A percentile compares a stretch with the other conserved stretches of the same genome.
phyloP scores from a whole-genome alignment of 2,888 invertebrate species.

The Danaus chrysippus region DNA sequence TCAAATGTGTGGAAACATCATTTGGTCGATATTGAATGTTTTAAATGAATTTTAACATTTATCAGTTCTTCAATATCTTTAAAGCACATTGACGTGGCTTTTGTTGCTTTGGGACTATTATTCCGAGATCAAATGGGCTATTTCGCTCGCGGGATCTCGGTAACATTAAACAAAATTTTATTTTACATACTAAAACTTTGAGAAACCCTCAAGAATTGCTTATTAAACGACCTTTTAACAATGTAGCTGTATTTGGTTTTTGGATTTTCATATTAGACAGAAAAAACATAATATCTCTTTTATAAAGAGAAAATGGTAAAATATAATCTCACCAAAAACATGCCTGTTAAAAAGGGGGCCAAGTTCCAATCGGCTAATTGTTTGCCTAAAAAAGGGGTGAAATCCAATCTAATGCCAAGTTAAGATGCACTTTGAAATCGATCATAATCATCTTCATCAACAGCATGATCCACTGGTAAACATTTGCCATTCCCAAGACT shows the following conservation, averaged over 20 bases:
- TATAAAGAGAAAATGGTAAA: not conserved
- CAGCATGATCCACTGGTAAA: too few species aligned
- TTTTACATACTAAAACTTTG: slow-evolving; percentile 46
- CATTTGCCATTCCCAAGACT: too few species aligned
- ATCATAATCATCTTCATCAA: too few species aligned
- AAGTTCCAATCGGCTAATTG: too few species aligned
- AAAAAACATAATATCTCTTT: not conserved
- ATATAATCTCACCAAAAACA: too few species aligned
- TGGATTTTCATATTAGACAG: slow-evolving; percentile 18
- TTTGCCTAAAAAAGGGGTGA: too few species aligned
- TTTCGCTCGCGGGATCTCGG: slow-evolving; percentile 46
- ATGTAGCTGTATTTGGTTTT: slow-evolving; percentile 22
- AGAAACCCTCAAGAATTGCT: slow-evolving; percentile 52
- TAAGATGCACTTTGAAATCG: too few species aligned
- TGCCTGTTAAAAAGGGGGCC: too few species aligned
- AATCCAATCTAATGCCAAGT: too few species aligned
- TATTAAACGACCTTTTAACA: slow-evolving; percentile 29
- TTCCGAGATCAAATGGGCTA: slow-evolving; percentile 63
- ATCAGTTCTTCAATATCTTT: slow-evolving; percentile 39
- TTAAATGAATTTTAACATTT: not conserved
- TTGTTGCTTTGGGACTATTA: slow-evolving; percentile 57
- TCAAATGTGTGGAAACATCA: too few species aligned
- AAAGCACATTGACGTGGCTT: slow-evolving; percentile 54
- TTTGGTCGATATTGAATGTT: not conserved
- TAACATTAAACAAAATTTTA: slow-evolving; percentile 62